phyloP scores from a whole-genome alignment of 2,888 invertebrate species.

The Phytoseiulus persimilis region DNA sequence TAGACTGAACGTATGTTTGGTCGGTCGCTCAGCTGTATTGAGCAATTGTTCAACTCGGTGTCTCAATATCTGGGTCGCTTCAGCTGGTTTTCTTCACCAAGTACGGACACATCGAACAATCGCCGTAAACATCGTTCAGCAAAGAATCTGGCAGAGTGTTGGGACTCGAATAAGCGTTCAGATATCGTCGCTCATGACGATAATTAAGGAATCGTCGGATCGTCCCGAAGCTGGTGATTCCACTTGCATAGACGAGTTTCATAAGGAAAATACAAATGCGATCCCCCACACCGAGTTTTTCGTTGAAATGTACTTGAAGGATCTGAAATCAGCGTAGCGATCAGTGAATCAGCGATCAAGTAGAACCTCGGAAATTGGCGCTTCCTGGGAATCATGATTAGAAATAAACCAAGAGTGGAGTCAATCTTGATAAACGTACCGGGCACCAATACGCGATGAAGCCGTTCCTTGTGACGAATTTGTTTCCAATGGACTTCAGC shows the following conservation, averaged over 20 bases:
- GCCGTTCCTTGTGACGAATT: neutral
- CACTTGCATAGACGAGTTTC: neutral
- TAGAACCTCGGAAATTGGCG: too few species aligned
- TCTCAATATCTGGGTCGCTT: neutral
- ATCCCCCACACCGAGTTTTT: neutral
- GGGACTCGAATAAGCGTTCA: neutral
- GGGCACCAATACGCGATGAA: slow-evolving; percentile 27
- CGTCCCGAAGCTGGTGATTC: neutral
- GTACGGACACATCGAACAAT: neutral
- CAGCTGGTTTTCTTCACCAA: neutral
- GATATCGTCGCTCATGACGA: neutral
- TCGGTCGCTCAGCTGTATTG: too few species aligned
- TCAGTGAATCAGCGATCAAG: too few species aligned
- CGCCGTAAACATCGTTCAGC: neutral
- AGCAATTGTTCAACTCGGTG: too few species aligned
- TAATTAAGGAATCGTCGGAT: neutral
- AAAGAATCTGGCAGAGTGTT: neutral
- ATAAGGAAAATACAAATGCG: neutral
- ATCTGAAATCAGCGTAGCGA: neutral
- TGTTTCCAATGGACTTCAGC: neutral
- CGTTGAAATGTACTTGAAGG: neutral
- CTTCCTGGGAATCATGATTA: too few species aligned
- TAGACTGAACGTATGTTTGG: too few species aligned
- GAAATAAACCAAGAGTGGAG: too few species aligned
- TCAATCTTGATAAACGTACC: neutral